Base-by-base conservation (phyloP, 2,113 vertebrate genomes). In the Chaetodon auriga region DNA sequence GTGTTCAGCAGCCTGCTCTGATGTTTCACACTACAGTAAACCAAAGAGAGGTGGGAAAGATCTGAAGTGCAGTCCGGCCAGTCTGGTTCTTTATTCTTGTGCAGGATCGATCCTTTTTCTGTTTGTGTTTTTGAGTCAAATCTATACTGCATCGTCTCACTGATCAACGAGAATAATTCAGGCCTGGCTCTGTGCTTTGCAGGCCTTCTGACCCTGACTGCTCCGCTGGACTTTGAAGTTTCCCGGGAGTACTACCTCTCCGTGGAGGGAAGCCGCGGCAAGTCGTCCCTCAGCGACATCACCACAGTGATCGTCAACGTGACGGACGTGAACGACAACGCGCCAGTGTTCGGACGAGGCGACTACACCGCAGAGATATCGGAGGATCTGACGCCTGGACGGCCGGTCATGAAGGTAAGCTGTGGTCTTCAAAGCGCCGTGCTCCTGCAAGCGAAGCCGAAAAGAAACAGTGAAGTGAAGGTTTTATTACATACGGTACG, bases 321-420 rank as follows among this genome's bases (percentile, higher is more conserved):
- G 88, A 98, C 96, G 0, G 98, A 99, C 61, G 87, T 97, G 58
- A 99, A 99, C 1, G 98, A 99, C 86, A 97, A 99, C 1, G 53
- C 91, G 0, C 98, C 98, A 0, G 90, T 90, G 68, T 99, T 99
- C 76, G 84, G 87, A 65, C 95, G 92, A 60, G 94, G 94, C 0
- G 93, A 93, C 83, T 97, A 98, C 84, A 92, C 89, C 0, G 2
- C 92, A 0, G 94, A 95, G 46, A 94, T 99, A 58, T 84, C 94
- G 0, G 98, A 99, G 90, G 96, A 97, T 7, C 94, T 95, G 60
- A 68, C 90, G 0, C 90, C 97, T n/a, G 98, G 97, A 36, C 90
- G 96, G 36, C 48, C 93, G 35, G 95, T 99, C 82, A 94, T 98
- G 90, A 96, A 95, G 85, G 98, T 99, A 94, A 45, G 19, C 10